Evolutionary conservation across 2,797 vertebrate genomes (phyloP), one percentile per base, ranked within the genome.

Genomic region (Danio jaintianensis): DNA sequence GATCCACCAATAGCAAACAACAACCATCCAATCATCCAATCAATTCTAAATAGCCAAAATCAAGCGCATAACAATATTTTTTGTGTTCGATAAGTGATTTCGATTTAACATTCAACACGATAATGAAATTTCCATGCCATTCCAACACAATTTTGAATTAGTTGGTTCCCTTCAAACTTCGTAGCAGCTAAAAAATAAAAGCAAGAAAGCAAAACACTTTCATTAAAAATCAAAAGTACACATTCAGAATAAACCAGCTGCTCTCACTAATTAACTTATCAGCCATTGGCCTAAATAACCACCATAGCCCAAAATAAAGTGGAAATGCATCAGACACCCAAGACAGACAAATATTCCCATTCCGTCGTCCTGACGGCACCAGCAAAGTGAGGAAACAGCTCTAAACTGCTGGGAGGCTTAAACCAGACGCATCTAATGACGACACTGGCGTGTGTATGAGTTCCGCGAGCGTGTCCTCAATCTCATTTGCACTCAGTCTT

Each of bases 401-500:
- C 62, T n/a, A 22, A 47, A 59, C 75, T 47, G 43, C 12, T 20
- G 36, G 0, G 18, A 50, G 13, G 63, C 53, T 78, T 38, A 69
- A 48, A 48, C 22, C 56, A 72, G 58, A 79, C 13, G 13, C 4
- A 3, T 78, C 29, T 78, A 71, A 79, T 62, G 77, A 45, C 15
- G 22, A 52, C 55, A 61, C 0, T 6, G 29, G 0, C 11, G 52
- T 2, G 4, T 40, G 53, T 8, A 16, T 13, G 52, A 48, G 47
- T 67, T 70, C 66, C 20, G 63, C 36, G 71, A 73, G 71, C 56
- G 5, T 9, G 13, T 52, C 38, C 47, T 47, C 48, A 29, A 72
- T 64, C 20, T 72, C 58, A 55, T 71, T 52, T 71, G 48, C 77
- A 72, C 77, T 71, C 77, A n/a, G 58, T 29, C 58, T 63, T 20